Base-by-base conservation (phyloP, 2,113 vertebrate genomes). In the Microcebus lehilahytsara region DNA sequence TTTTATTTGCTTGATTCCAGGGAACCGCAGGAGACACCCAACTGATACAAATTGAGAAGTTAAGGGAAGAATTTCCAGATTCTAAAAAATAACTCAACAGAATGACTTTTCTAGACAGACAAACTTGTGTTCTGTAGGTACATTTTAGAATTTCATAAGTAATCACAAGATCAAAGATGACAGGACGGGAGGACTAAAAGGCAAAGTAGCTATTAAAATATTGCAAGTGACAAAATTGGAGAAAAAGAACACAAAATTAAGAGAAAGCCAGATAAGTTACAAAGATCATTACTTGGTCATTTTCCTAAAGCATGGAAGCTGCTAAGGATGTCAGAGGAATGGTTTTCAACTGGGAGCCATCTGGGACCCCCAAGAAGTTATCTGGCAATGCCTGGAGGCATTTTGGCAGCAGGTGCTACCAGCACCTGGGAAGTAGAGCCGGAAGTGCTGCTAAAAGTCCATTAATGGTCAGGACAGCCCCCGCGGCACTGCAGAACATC, bases 41-140 rank as follows among this genome's bases (percentile, higher is more conserved):
- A 60, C 53, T 66, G 84, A 86, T 74, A 89, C 91, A 91, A 91
- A 93, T 6, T 51, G 72, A 88, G 51, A 89, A 84, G 79, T n/a
- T 40, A 88, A 78, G 49, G 32, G 46, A 94, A 53, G 53, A 62
- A 93, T 74, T 78, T 85, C 53, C 23, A 80, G 56, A 94, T 17
- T 96, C 66, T 53, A 88, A 89, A 96, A 96, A 58, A n/a, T 90
- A 85, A 40, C 30, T 58, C 56, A 62, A 37, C 42, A 9, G 86
- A 93, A 88, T 66, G 27, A 87, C 74, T 91, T 42, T 42, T 77
- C 13, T n/a, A 56, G 58, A 46, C 30, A 8, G 79, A 79, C 22
- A 86, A 92, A 92, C 46, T 23, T 53, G 30, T 37, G 17, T 62
- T 67, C 75, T 34, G 1, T 9, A 22, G 51, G 34, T 77, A 27